Conservation (phyloP, 2,113 vertebrate genomes). For the Lophotis ruficrista region DNA sequence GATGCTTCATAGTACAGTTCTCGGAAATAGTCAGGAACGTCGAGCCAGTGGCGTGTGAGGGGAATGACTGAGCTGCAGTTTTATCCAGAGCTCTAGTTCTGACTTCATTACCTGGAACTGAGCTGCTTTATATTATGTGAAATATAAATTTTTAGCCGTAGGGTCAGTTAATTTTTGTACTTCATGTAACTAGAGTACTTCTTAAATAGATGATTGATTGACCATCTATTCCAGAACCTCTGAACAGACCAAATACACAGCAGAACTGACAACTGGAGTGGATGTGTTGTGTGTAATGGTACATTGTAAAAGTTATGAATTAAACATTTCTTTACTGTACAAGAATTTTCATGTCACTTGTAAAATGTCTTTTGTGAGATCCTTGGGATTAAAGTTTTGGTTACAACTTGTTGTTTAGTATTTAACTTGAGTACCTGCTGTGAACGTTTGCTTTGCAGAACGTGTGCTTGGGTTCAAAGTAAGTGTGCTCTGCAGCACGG, state of each 20-base stretch:
- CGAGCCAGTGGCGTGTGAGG: not conserved
- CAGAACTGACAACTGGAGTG: conserved; percentile 48
- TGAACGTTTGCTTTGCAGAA: not conserved
- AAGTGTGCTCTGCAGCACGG: fast-evolving
- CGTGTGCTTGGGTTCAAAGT: not conserved
- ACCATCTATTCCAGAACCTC: conserved; percentile 40
- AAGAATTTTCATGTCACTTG: conserved; percentile 82
- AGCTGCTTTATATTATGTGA: conserved; percentile 30
- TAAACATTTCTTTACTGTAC: conserved; percentile 78
- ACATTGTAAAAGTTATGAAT: conserved; percentile 73
- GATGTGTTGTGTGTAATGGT: conserved; percentile 70
- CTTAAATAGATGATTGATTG: not conserved
- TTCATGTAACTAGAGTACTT: not conserved
- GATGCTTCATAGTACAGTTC: not conserved
- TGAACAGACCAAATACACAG: conserved; percentile 60
- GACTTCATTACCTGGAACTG: not conserved
- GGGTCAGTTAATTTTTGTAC: conserved; percentile 39
- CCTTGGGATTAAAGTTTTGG: conserved; percentile 87
- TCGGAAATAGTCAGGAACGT: not conserved
- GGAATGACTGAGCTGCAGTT: not conserved
- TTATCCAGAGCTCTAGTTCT: conserved; percentile 6
- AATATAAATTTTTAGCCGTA: not conserved
- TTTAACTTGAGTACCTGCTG: conserved; percentile 63
- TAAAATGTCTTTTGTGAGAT: conserved; percentile 83
- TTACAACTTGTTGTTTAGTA: conserved; percentile 76